Evolutionary conservation across 2,797 vertebrate species (phyloP), one percentile per base, ranked within the genome.

Genomic region (Acanthurus lineatus): DNA sequence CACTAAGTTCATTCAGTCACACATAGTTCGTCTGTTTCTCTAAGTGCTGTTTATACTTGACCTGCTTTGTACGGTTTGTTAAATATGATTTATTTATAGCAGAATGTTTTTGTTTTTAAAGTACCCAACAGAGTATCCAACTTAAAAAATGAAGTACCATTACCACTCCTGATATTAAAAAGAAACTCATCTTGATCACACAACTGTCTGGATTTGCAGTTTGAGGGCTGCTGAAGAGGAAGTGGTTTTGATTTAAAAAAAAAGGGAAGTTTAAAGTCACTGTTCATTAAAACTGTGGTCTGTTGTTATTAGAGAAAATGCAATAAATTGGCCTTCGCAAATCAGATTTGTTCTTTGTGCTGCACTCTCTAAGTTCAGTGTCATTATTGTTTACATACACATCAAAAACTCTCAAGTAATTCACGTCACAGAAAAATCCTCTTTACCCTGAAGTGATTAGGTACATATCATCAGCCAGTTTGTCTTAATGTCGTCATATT

Each of bases 1-100:
- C 75, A 68, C 38, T 9, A 62, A 62, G 40, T 57, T 72, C 48
- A 5, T 19, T 56, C 45, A 60, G 5, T 51, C 54, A 16, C 53
- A 56, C 53, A 54, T 3, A 45, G 11, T 7, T 17, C 32, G 1
- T 72, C 73, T 65, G 73, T 76, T 74, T 81, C 71, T 64, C 32
- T 79, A 60, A 73, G 56, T 80, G 82, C 84, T 90, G 78, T 91
- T 93, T 91, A 91, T 92, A 91, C 76, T 79, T 91, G 76, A 90
- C 81, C 54, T 86, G 77, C 90, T 87, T 87, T 83, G 77, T 86
- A 88, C 20, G 57, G 20, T 89, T 88, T 89, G 72, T 81, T 91
- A 65, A 90, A 84, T 90, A 81, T 83, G 76, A 86, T 87, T 73
- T 89, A 90, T 94, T 93, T 94, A 93, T 94, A 85, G 70, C 70